A percentile compares a stretch with the other conserved stretches of the same genome.
These are phyloP conservation scores for Bettongia penicillata DNA, from an alignment of 2,113 vertebrate genomes.

Conservation along the genomic window DNA sequence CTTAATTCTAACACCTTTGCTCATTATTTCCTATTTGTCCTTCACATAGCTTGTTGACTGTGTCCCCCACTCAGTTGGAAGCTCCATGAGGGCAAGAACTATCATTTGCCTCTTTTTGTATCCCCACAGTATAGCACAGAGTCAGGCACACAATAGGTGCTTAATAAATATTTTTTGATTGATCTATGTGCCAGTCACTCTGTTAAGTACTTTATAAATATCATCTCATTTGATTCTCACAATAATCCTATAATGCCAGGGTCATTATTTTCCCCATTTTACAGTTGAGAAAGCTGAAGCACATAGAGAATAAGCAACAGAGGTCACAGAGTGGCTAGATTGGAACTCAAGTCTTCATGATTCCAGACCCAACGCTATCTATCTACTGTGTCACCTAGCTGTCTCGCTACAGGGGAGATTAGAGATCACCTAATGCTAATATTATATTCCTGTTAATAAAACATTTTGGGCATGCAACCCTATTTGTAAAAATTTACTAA, in stretches of 20 bases:
- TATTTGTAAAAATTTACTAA: too few species aligned
- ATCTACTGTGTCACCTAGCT: neutral
- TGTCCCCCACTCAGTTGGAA: neutral
- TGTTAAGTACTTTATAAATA: neutral
- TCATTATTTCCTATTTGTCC: neutral
- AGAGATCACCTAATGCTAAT: too few species aligned
- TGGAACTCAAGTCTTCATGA: neutral
- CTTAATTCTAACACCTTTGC: too few species aligned
- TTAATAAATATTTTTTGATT: neutral
- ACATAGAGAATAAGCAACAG: neutral
- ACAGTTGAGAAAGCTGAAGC: neutral
- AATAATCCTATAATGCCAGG: neutral
- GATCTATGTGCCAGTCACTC: neutral
- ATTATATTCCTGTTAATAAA: too few species aligned
- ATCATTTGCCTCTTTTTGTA: neutral
- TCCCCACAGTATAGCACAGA: neutral
- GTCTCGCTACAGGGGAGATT: neutral
- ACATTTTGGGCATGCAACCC: too few species aligned
- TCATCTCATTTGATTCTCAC: neutral
- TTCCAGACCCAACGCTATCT: neutral
- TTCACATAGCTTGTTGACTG: neutral
- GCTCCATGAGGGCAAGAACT: neutral
- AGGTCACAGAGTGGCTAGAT: neutral
- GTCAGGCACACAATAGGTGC: neutral
- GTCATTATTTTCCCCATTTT: neutral